Conservation (phyloP, 2,888 invertebrate genomes). For the Malthinus seriepunctatus region DNA sequence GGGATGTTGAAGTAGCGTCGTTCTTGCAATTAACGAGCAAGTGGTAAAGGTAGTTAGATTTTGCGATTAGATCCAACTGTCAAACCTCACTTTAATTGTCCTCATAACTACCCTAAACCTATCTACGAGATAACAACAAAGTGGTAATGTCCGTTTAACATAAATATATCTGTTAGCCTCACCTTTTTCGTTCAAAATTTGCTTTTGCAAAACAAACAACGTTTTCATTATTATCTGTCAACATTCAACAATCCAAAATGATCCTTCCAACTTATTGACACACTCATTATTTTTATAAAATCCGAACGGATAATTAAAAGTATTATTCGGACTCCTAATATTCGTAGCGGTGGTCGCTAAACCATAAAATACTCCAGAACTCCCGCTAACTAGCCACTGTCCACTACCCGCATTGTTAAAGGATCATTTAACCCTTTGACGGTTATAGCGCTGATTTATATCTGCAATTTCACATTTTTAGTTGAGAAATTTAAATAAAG, state of each 20-base stretch:
- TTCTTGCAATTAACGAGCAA: constrained; percentile 10
- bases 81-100: constrained; percentile 29
- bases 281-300: constrained; percentile 1
- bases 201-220: too few relatives aligned
- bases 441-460: constrained; percentile 38
- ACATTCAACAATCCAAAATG: too few relatives aligned
- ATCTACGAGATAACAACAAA: constrained; percentile 43
- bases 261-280: not conserved
- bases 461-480: constrained; percentile 35
- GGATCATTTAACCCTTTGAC: constrained; percentile 53
- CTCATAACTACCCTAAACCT: constrained; percentile 49
- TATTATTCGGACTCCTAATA: constrained; percentile 36
- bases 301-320: constrained; percentile 40
- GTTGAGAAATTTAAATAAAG: constrained; percentile 35
- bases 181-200: constrained; percentile 3
- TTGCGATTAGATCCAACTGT: constrained; percentile 22
- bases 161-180: constrained; percentile 1
- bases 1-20: constrained; percentile 1
- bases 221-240: too few relatives aligned
- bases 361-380: constrained; percentile 34
- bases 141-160: constrained; percentile 17
- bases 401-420: constrained; percentile 49
- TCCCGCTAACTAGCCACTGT: constrained; percentile 35
- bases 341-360: constrained; percentile 32
- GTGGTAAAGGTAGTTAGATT: constrained; percentile 25